Conservation (phyloP, 2,888 invertebrate genomes). For the Tridacna gigas region DNA sequence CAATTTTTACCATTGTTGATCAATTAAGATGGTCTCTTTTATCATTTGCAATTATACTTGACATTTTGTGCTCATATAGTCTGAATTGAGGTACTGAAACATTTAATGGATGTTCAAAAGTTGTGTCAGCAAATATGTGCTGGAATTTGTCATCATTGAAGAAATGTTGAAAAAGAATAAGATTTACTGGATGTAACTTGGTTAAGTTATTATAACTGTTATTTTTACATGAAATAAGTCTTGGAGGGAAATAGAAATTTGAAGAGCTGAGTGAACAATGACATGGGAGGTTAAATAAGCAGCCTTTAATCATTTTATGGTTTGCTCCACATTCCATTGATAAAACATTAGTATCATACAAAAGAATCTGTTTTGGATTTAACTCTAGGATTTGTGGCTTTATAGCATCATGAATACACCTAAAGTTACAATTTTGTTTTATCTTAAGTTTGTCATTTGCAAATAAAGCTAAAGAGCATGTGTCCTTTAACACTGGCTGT, state of each 20-base stretch:
- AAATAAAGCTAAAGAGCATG: slow-evolving; percentile 25
- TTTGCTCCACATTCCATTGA: slow-evolving; percentile 13
- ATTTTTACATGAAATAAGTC: slow-evolving; percentile 26
- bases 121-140: slow-evolving; percentile 32
- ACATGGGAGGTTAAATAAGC: slow-evolving; percentile 27
- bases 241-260: slow-evolving; percentile 11
- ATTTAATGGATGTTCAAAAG: slow-evolving; percentile 30
- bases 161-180: slow-evolving; percentile 43
- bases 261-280: slow-evolving; percentile 13
- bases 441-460: slow-evolving; percentile 13
- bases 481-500: slow-evolving; percentile 15
- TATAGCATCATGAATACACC: slow-evolving; percentile 35
- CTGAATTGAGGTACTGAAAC: slow-evolving; percentile 39
- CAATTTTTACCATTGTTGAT: slow-evolving; percentile 20
- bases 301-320: slow-evolving; percentile 35
- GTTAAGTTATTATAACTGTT: not conserved
- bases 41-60: slow-evolving; percentile 29
- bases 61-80: slow-evolving; percentile 42
- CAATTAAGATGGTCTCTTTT: slow-evolving; percentile 30
- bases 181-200: slow-evolving; percentile 44
- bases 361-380: slow-evolving; percentile 16
- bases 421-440: slow-evolving; percentile 20
- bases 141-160: slow-evolving; percentile 28
- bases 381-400: slow-evolving; percentile 27
- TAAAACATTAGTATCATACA: slow-evolving; percentile 15